phyloP scores from a whole-genome alignment of 2,888 invertebrate species.

The Dasypogon diadema region DNA sequence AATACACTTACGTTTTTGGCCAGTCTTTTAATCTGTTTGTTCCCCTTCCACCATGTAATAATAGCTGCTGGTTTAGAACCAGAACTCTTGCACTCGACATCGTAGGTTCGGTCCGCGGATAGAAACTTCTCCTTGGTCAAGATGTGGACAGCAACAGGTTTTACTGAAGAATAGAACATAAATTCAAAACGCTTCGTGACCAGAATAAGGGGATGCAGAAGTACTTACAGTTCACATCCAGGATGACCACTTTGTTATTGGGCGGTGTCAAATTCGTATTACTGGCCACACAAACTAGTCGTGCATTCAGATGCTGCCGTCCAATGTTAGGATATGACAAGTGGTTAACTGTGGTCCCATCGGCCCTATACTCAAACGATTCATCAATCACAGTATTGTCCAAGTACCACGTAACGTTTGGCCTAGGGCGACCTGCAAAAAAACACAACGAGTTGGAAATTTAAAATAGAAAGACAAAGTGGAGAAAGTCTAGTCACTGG shows the following conservation, averaged over 20 bases:
- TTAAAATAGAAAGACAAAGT: conserved; percentile 11
- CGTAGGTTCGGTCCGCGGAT: conserved; percentile 87
- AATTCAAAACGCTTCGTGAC: conserved; percentile 50
- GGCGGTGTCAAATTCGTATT: conserved; percentile 87
- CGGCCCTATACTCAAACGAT: conserved; percentile 78
- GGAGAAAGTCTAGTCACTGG: background rate
- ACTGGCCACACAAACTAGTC: conserved; percentile 88
- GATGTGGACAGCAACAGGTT: conserved; percentile 86
- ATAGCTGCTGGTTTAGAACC: conserved; percentile 88
- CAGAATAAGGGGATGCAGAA: conserved; percentile 42
- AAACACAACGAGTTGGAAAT: conserved; percentile 16
- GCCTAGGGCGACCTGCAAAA: conserved; percentile 78
- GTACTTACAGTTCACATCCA: conserved; percentile 89
- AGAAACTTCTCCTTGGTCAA: conserved; percentile 85
- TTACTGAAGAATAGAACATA: conserved; percentile 70
- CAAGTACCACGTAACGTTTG: conserved; percentile 86
- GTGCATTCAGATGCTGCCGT: conserved; percentile 84
- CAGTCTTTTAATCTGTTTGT: conserved; percentile 81
- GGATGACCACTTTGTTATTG: conserved; percentile 80
- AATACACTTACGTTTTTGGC: conserved; percentile 81
- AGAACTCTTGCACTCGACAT: conserved; percentile 87
- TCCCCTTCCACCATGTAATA: conserved; percentile 92
- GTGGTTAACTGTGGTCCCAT: conserved; percentile 82
- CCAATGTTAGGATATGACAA: conserved; percentile 84
- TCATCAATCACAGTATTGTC: conserved; percentile 88